Evolutionary conservation across 53 echinoderm and acorn worm species (phyloP).

Genomic region (Luidia sarsii): DNA sequence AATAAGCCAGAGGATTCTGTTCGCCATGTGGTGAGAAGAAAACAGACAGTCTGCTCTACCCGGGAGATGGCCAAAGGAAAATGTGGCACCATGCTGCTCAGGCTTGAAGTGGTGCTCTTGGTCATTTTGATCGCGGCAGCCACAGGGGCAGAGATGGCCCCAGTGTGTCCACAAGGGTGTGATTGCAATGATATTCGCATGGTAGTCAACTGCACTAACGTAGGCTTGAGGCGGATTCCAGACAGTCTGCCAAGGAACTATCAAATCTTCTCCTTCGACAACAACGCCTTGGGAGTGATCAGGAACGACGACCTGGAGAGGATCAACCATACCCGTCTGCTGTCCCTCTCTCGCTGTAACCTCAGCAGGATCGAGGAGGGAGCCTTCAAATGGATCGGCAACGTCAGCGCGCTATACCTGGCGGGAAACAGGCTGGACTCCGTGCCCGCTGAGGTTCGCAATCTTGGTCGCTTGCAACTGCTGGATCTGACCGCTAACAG

Average conservation of each 20-base stretch:
- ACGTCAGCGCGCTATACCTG: conserved; percentile 28
- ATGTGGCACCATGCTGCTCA: neutral
- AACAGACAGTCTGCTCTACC: too few species aligned
- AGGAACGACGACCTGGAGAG: neutral
- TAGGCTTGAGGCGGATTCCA: conserved; percentile 14
- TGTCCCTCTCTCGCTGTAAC: conserved; percentile 43
- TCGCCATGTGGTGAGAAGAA: too few species aligned
- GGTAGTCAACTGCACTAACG: conserved; percentile 23
- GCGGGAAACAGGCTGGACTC: conserved; percentile 22
- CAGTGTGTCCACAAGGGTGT: conserved; percentile 19
- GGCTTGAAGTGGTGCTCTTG: conserved; percentile 2
- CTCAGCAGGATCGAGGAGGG: conserved; percentile 47
- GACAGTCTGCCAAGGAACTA: conserved; percentile 28
- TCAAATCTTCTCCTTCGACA: conserved; percentile 39
- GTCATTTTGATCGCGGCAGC: conserved; percentile 7
- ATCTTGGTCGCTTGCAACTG: conserved; percentile 30
- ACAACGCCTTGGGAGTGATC: conserved; percentile 27
- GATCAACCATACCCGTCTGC: conserved; percentile 4
- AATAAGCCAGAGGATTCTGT: too few species aligned
- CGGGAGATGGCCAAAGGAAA: neutral
- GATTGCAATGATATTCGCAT: conserved; percentile 16
- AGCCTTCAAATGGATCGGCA: conserved; percentile 19
- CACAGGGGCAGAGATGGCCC: conserved; percentile 8
- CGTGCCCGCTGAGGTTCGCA: conserved; percentile 36
- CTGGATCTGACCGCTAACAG: conserved; percentile 39